Evolutionary conservation across 2,888 invertebrate species (phyloP).

Genomic region (Zele albiditarsus): DNA sequence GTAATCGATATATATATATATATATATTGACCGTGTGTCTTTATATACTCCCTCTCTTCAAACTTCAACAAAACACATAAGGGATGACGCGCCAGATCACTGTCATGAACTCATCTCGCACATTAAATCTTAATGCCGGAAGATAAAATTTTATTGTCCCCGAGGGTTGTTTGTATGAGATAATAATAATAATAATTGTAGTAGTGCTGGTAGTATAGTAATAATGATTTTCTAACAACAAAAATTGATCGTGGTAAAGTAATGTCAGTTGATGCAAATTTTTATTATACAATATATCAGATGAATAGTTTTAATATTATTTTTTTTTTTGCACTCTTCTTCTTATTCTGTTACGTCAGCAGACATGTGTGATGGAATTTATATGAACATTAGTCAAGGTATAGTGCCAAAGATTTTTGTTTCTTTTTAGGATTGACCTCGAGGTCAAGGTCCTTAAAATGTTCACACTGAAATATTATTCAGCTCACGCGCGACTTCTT

Average conservation of each 20-base stretch:
- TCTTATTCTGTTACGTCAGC: background rate
- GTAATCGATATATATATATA: conserved; percentile 11
- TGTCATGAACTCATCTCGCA: conserved; percentile 4
- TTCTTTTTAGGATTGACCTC: conserved; percentile 44
- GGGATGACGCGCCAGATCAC: conserved; percentile 28
- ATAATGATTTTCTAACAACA: background rate
- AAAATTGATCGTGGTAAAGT: background rate
- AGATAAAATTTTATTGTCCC: conserved; percentile 9
- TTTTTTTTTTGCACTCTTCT: background rate
- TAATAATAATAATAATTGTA: too few species aligned
- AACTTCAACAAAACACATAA: conserved; percentile 34
- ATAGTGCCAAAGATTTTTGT: background rate
- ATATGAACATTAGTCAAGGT: background rate
- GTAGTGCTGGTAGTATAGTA: too few species aligned
- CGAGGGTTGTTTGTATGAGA: background rate
- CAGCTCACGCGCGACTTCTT: conserved; percentile 45
- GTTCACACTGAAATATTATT: conserved; percentile 38
- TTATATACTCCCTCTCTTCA: conserved; percentile 26
- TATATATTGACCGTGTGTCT: background rate
- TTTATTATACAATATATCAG: background rate
- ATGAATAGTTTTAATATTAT: background rate
- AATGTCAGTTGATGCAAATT: background rate
- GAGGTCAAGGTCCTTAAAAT: conserved; percentile 49
- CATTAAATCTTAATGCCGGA: conserved; percentile 24
- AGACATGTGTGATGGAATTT: background rate